Evolutionary conservation across 2,797 vertebrate genomes (phyloP).

Genomic region (Siniperca scherzeri): DNA sequence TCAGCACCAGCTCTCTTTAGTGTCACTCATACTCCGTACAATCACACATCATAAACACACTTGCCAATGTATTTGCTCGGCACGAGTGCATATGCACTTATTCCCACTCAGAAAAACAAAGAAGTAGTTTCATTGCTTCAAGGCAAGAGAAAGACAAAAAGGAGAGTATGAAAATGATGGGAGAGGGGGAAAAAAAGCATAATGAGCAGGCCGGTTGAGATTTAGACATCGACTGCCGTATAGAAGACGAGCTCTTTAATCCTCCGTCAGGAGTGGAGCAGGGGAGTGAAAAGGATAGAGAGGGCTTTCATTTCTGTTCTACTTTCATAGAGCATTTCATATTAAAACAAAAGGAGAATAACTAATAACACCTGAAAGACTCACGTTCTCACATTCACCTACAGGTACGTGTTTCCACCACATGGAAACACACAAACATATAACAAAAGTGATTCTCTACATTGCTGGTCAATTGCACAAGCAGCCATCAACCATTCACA

Average conservation of each 20-base stretch:
- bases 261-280: slow-evolving; percentile 44
- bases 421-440: neutral
- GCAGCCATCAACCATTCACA: neutral
- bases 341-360: slow-evolving; percentile 23
- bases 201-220: slow-evolving; percentile 29
- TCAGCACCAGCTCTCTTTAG: slow-evolving; percentile 46
- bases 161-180: neutral
- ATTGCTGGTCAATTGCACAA: neutral
- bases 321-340: slow-evolving; percentile 34
- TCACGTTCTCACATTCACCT: slow-evolving; percentile 1
- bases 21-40: slow-evolving; percentile 31
- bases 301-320: slow-evolving; percentile 27
- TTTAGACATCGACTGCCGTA: neutral
- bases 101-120: slow-evolving; percentile 54
- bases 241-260: slow-evolving; percentile 49
- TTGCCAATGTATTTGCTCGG: slow-evolving; percentile 23
- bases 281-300: slow-evolving; percentile 1
- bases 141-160: slow-evolving; percentile 31
- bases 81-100: slow-evolving; percentile 9
- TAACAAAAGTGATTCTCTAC: neutral
- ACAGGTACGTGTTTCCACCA: neutral
- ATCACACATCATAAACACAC: slow-evolving; percentile 37
- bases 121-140: slow-evolving; percentile 16
- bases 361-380: slow-evolving; percentile 26
- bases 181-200: neutral